A percentile compares a stretch with the other conserved stretches of the same genome.
These are phyloP conservation scores for Amblyjoppa fuscipennis DNA, from an alignment of 2,888 invertebrate genomes.

Conservation along the genomic window DNA sequence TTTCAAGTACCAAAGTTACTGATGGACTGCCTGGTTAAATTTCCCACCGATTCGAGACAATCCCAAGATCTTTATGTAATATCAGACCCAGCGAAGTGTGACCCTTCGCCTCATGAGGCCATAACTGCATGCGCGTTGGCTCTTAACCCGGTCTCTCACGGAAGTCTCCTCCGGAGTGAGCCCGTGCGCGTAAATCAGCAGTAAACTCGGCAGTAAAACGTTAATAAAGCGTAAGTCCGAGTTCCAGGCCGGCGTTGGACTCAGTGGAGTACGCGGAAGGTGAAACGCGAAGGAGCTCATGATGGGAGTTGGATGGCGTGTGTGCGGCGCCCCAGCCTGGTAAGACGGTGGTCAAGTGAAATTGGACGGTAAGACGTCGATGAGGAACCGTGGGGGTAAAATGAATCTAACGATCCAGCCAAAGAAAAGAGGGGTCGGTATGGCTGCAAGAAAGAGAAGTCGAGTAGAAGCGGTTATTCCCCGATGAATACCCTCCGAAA, in stretches of 20 bases:
- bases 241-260: constrained; percentile 51
- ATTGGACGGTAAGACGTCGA: constrained; percentile 14
- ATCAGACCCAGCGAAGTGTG: constrained; percentile 1
- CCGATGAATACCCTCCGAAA: too few relatives aligned
- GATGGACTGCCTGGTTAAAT: not conserved
- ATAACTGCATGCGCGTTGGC: constrained; percentile 35
- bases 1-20: not conserved
- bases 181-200: constrained; percentile 75
- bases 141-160: constrained; percentile 6
- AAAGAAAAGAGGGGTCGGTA: not conserved
- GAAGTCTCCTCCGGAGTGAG: constrained; percentile 47
- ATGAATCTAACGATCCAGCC: not conserved
- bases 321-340: constrained; percentile 36
- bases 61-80: constrained; percentile 20
- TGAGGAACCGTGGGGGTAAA: constrained; percentile 19
- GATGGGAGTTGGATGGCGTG: constrained; percentile 41
- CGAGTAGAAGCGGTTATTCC: not conserved
- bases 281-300: constrained; percentile 13
- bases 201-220: constrained; percentile 78
- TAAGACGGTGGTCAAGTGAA: constrained; percentile 23
- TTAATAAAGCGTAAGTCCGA: constrained; percentile 75
- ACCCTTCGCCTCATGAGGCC: constrained; percentile 20
- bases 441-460: not conserved
- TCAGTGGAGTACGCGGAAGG: constrained; percentile 11
- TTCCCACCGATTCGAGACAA: constrained; percentile 2